Percentiles rank a stretch among this genome's conserved stretches.
Conservation (phyloP, 2,888 invertebrate species). For the Sturmia bella region DNA sequence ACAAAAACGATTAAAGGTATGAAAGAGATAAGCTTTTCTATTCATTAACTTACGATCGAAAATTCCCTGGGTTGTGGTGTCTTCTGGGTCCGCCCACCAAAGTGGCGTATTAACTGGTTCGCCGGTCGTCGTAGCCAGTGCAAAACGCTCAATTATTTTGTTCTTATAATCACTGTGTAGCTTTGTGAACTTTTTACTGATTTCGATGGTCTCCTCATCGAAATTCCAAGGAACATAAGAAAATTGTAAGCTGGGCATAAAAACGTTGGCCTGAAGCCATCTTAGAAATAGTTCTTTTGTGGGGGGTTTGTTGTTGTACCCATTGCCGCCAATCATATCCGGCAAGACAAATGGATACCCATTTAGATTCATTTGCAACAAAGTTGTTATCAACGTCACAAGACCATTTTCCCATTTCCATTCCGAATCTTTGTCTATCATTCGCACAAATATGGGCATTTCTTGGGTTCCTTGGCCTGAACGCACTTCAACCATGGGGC, state of each 20-base stretch:
- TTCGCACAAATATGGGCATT: constrained; percentile 86
- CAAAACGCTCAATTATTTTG: constrained; percentile 85
- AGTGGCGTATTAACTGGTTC: constrained; percentile 90
- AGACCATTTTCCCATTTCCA: constrained; percentile 87
- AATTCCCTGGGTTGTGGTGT: constrained; percentile 84
- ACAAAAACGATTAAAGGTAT: neutral
- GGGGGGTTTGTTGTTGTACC: constrained; percentile 83
- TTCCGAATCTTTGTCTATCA: constrained; percentile 88
- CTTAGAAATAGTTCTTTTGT: constrained; percentile 86
- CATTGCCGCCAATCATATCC: constrained; percentile 89
- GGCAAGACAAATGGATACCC: constrained; percentile 87
- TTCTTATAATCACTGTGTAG: constrained; percentile 86
- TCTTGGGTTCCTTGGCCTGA: constrained; percentile 86
- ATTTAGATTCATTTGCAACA: constrained; percentile 81
- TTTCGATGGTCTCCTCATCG: constrained; percentile 84
- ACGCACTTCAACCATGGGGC: constrained; percentile 86
- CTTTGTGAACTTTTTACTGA: constrained; percentile 85
- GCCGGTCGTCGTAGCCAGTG: constrained; percentile 84
- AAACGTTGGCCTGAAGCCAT: constrained; percentile 89
- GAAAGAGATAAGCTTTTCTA: too few species aligned
- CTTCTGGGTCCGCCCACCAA: constrained; percentile 91
- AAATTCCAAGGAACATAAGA: constrained; percentile 90
- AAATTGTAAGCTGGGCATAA: constrained; percentile 90
- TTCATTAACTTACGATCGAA: constrained; percentile 84
- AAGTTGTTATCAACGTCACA: constrained; percentile 85